Evolutionary conservation across 2,113 vertebrate genomes (phyloP).

Genomic region (Oreochromis aureus): DNA sequence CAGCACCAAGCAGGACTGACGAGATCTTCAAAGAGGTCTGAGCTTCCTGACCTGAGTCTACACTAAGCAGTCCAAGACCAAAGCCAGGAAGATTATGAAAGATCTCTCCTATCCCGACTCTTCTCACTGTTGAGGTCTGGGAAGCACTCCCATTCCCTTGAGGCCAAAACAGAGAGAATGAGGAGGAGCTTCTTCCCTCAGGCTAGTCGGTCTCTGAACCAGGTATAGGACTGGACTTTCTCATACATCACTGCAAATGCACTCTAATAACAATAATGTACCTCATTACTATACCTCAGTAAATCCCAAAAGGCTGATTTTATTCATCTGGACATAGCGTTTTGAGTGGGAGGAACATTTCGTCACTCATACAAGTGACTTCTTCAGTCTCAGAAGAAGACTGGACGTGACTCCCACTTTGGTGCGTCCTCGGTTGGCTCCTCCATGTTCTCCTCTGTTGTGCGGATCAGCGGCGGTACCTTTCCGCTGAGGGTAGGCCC

Average conservation of each 20-base stretch:
- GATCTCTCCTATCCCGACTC: accelerated
- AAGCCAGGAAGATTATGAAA: not conserved
- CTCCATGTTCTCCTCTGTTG: too few relatives aligned
- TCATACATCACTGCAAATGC: not conserved
- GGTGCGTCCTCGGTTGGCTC: not conserved
- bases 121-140: not conserved
- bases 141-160: accelerated
- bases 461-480: accelerated
- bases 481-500: too few relatives aligned
- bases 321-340: not conserved
- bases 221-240: not conserved
- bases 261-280: not conserved
- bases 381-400: not conserved
- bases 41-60: not conserved
- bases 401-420: not conserved
- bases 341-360: not conserved
- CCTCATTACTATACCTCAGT: accelerated
- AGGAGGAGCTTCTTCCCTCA: not conserved
- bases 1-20: not conserved
- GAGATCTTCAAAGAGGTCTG: not conserved
- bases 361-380: not conserved
- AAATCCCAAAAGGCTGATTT: not conserved
- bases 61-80: not conserved
- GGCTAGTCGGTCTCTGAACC: not conserved
- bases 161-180: not conserved